Evolutionary conservation across 2,888 invertebrate genomes (phyloP), one percentile per base, ranked within the genome.

Genomic region (Ceramica pisi): DNA sequence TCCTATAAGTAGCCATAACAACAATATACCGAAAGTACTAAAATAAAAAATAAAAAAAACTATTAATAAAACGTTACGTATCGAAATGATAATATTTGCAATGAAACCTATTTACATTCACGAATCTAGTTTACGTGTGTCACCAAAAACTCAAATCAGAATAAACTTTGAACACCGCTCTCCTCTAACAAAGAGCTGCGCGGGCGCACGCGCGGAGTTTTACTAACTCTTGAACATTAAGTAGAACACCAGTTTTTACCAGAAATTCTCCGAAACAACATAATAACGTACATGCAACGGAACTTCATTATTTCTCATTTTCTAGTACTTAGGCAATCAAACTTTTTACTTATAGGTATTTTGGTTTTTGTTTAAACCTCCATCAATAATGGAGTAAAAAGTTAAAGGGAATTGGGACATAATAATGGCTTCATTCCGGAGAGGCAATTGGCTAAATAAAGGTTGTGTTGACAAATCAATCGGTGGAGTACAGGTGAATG

Each of bases 121-220:
- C 31, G 31, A 5, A 31, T 31, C 31, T 31, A 31, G 31, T 31
- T 3, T 2, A 31, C 31, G 31, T 31, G 31, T 31, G 31, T 31
- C 5, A 31, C 31, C 5, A 31, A 62, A 38, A 51, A 53, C 26
- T 14, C 14, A 10, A 51, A n/a, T 48, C n/a, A 35, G 9, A 16
- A 55, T 63, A 50, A 26, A 26, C 26, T 91, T 94, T 94, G 92
- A 89, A 90, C 64, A 76, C 73, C 93, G 4, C 81, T 71, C 86
- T 1, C 16, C 5, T 23, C 41, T 75, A 84, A 87, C 90, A 92
- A 90, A 90, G 90, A 88, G 85, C 85, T 73, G 78, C 80, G 71
- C 75, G 76, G 69, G 90, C 91, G 92, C 93, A 90, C 93, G 93
- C 92, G 92, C 72, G 56, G 65, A 81, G 80, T 73, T 78, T 76